These are phyloP conservation scores for Lithobates sylvaticus DNA, from an alignment of 2,797 vertebrate genomes.

Conservation along the genomic window DNA sequence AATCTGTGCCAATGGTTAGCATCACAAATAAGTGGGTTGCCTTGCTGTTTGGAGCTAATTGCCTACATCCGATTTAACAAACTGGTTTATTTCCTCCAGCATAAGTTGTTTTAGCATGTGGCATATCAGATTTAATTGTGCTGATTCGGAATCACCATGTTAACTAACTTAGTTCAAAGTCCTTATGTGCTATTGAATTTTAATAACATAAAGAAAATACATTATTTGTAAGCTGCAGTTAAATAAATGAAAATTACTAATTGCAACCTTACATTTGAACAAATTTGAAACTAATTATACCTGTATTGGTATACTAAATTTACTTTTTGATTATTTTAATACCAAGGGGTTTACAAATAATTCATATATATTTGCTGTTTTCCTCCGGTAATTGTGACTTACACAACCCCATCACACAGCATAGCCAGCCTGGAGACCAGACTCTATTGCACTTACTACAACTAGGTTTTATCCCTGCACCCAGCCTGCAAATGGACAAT, in stretches of 20 bases:
- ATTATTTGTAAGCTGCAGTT: neutral
- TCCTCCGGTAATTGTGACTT: no score
- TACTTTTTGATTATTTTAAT: neutral
- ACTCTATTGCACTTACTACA: no score
- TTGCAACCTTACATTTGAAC: neutral
- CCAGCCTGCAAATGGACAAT: no score
- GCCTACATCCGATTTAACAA: slow-evolving; percentile 1
- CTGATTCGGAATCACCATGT: neutral
- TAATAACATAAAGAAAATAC: neutral
- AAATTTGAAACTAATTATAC: neutral
- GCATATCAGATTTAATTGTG: slow-evolving; percentile 2
- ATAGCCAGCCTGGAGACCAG: no score
- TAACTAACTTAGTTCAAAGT: neutral
- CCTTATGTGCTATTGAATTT: neutral
- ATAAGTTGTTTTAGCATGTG: slow-evolving; percentile 3
- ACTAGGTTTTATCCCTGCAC: no score
- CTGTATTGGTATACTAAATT: neutral
- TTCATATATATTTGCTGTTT: no score
- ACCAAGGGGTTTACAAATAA: no score
- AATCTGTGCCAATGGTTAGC: neutral
- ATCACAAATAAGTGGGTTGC: neutral
- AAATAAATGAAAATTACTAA: neutral
- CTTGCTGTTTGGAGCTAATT: neutral
- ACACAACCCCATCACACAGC: no score
- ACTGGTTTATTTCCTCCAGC: neutral